These are phyloP conservation scores for Pandemis corylana DNA, from an alignment of 2,888 invertebrate species.

Conservation along the genomic window DNA sequence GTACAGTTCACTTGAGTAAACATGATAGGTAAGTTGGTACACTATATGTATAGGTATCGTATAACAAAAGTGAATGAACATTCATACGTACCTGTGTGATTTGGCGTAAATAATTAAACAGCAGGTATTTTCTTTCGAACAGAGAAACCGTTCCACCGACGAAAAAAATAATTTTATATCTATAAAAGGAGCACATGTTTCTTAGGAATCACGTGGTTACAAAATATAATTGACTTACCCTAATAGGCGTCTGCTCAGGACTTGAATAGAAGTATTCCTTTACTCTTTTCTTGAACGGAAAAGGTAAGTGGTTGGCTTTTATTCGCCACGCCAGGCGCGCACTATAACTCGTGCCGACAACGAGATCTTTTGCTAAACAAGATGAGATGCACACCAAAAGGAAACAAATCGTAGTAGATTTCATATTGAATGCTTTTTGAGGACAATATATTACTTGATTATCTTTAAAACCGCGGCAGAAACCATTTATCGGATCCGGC, in stretches of 20 bases:
- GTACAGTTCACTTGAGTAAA: too few relatives aligned
- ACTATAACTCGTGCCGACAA: conserved; percentile 66
- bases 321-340: conserved; percentile 60
- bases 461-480: neutral
- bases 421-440: conserved; percentile 10
- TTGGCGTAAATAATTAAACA: too few relatives aligned
- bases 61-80: too few relatives aligned
- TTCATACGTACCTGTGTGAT: too few relatives aligned
- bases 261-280: conserved; percentile 70
- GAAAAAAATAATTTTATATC: too few relatives aligned
- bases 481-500: neutral
- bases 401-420: neutral
- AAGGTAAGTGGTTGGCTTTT: conserved; percentile 64
- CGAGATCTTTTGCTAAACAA: conserved; percentile 59
- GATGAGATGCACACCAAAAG: conserved; percentile 55
- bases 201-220: neutral
- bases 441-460: neutral
- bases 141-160: too few relatives aligned
- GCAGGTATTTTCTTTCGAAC: too few relatives aligned
- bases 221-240: conserved; percentile 49
- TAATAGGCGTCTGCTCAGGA: conserved; percentile 61
- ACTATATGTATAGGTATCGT: too few relatives aligned
- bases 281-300: conserved; percentile 70
- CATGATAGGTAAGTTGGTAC: too few relatives aligned
- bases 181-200: too few relatives aligned